Conservation (phyloP, 1,140 invertebrate species). For the Himalopsyche phryganea region DNA sequence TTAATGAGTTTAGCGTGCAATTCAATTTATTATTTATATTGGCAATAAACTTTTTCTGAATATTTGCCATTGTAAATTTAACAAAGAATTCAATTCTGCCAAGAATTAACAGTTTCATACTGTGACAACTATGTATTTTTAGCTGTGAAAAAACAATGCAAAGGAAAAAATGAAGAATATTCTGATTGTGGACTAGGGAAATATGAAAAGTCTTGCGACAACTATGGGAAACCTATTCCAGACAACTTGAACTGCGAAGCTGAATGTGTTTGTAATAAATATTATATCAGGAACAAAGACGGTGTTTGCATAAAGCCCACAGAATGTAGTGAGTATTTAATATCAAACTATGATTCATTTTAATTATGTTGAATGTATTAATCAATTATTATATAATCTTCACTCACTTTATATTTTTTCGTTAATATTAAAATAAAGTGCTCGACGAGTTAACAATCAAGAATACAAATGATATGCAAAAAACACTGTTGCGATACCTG, state of each 20-base stretch:
- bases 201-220: no score
- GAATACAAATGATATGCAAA: background rate
- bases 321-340: slow-evolving; percentile 19
- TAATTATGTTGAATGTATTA: background rate
- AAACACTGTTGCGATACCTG: background rate
- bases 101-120: no score
- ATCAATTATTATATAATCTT: background rate
- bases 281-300: slow-evolving; percentile 12
- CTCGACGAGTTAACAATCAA: background rate
- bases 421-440: background rate
- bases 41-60: no score
- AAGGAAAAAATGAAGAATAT: no score
- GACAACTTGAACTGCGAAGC: slow-evolving; percentile 11
- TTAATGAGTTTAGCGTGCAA: no score
- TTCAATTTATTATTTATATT: no score
- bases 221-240: background rate
- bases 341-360: no score
- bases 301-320: slow-evolving; percentile 17
- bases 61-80: no score
- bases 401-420: background rate
- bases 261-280: slow-evolving; percentile 22
- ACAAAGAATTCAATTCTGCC: no score
- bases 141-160: no score
- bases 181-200: no score
- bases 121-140: no score